These are phyloP conservation scores for Osmerus eperlanus DNA, from an alignment of 2,113 vertebrate species.

Conservation along the genomic window DNA sequence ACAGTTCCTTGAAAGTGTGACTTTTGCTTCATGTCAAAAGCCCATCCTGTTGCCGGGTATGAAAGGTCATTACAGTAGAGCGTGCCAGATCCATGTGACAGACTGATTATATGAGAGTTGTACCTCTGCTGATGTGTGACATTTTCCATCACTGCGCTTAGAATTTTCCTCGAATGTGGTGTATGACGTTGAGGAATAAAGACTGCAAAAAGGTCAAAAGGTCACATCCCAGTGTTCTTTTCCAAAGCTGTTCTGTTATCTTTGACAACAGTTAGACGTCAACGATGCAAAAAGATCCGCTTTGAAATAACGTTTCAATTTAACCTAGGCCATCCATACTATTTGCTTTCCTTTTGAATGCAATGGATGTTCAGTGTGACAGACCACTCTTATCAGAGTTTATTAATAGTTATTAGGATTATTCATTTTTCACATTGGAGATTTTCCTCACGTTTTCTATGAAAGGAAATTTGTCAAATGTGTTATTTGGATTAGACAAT, in stretches of 20 bases:
- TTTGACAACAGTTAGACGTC: background rate
- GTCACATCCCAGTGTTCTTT: background rate
- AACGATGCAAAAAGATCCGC: background rate
- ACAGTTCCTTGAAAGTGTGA: slow-evolving; percentile 7
- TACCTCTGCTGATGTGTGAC: background rate
- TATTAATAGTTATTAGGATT: no score
- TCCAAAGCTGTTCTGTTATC: background rate
- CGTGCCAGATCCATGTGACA: slow-evolving; percentile 19
- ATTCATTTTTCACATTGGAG: no score
- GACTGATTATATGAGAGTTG: background rate
- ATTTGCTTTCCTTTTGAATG: no score
- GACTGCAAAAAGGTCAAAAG: background rate
- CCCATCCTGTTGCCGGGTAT: slow-evolving; percentile 1
- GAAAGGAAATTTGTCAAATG: no score
- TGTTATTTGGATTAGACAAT: no score
- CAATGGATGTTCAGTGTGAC: no score
- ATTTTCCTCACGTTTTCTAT: no score
- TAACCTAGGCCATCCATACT: no score
- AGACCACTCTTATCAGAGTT: no score
- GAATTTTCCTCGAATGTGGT: background rate
- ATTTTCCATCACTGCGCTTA: slow-evolving; percentile 3
- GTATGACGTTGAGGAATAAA: background rate
- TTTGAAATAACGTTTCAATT: no score
- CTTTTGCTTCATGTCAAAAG: background rate
- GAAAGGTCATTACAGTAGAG: slow-evolving; percentile 25